Conservation (phyloP, 2,888 invertebrate species). For the Boloria euphrosyne region DNA sequence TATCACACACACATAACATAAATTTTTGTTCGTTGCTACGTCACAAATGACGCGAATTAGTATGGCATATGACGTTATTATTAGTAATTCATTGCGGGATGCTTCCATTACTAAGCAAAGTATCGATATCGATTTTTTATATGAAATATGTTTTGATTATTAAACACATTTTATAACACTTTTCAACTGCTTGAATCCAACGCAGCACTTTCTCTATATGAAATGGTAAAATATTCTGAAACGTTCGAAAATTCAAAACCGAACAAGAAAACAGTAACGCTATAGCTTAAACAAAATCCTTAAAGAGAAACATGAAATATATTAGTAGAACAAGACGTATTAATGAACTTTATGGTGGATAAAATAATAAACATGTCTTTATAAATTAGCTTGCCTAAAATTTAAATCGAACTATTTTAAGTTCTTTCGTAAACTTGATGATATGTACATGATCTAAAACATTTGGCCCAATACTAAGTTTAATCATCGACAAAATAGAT, state of each 20-base stretch:
- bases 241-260: too few species aligned
- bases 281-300: too few species aligned
- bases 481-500: constrained; percentile 41
- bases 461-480: constrained; percentile 27
- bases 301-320: too few species aligned
- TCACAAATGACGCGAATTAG: constrained; percentile 31
- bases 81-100: constrained; percentile 17
- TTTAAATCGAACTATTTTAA: constrained; percentile 5
- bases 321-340: neutral
- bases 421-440: constrained; percentile 11
- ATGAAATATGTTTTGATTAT: neutral
- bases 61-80: constrained; percentile 29
- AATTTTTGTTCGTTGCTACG: constrained; percentile 32
- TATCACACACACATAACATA: neutral
- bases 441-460: constrained; percentile 8
- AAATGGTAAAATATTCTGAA: too few species aligned
- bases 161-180: too few species aligned
- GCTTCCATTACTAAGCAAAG: neutral
- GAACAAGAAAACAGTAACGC: too few species aligned
- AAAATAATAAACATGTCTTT: neutral
- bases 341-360: neutral
- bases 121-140: constrained; percentile 27
- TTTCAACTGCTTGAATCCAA: too few species aligned
- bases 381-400: neutral
- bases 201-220: too few species aligned